Evolutionary conservation across 2,888 invertebrate species (phyloP).

Genomic region (Hirtodrosophila cameraria): DNA sequence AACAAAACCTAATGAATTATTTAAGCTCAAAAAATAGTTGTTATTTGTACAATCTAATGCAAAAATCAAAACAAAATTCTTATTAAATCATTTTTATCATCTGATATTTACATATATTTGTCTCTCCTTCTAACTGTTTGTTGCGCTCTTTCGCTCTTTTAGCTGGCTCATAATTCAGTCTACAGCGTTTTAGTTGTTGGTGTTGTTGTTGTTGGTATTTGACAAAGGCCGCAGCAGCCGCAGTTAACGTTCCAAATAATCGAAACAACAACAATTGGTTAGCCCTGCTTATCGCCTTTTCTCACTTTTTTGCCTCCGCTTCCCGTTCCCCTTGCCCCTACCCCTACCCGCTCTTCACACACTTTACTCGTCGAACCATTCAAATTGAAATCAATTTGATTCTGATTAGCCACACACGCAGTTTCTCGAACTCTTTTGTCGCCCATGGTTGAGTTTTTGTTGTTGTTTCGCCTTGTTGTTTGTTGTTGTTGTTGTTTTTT

Average conservation of each 20-base stretch:
- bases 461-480: constrained; percentile 25
- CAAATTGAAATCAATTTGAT: constrained; percentile 81
- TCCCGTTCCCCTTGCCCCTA: background rate
- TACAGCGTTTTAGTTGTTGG: constrained; percentile 10
- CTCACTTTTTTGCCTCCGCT: constrained; percentile 46
- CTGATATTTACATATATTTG: constrained; percentile 5
- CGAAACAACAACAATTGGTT: constrained; percentile 32
- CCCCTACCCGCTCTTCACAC: constrained; percentile 28
- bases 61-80: no score
- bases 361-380: constrained; percentile 71
- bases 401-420: constrained; percentile 81
- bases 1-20: no score
- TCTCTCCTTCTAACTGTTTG: constrained; percentile 2
- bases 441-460: constrained; percentile 30
- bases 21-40: no score
- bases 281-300: constrained; percentile 52
- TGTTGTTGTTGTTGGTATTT: constrained; percentile 9
- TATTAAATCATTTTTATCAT: no score
- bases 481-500: constrained; percentile 21
- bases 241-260: constrained; percentile 28
- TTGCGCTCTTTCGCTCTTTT: constrained; percentile 2
- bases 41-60: no score
- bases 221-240: constrained; percentile 28
- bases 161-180: constrained; percentile 12
- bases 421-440: constrained; percentile 55